Base-by-base conservation (phyloP, 2,888 invertebrate species). In the Rhynchonema sp. region DNA sequence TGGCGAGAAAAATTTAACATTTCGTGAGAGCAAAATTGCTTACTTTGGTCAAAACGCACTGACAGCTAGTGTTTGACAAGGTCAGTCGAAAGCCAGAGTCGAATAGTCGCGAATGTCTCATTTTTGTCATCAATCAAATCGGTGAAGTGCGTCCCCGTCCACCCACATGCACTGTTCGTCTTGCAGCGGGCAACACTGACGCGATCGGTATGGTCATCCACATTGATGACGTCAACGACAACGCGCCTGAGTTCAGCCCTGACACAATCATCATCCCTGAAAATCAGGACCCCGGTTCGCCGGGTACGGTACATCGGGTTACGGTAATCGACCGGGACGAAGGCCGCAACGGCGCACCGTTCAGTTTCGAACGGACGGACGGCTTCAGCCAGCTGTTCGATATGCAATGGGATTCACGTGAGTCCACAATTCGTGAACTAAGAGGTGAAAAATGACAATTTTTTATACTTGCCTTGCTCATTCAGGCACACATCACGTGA, bases 261-360 rank as follows among this genome's bases (percentile, higher is more conserved):
- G 26, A 13, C 27, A 54, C 54, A 23, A 28, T 54, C 13, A 89
- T 92, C 27, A 79, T 94, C 66, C 87, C 87, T 22, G 92, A 94
- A 75, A 90, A 92, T 74, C 85, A 87, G 57, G 84, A 86, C 17
- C 88, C 90, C 1, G 82, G 86, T 66, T 87, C 87, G 76, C 88
- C 90, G 1, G 82, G 86, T 66, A 87, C 87, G 76, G 88, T 90
- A 1, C 13, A n/a, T 3, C 54, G 68, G 56, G 69, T 72, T 49
- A 61, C 64, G 1, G 71, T 67, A 54, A 66, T 64, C 28, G 72
- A 73, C 57, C 64, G 65, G 46, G 73, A 72, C 62, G 65, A 66
- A 87, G 0, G 88, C 74, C 88, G 87, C 70, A 91, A 91, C 72
- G 92, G 92, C 0, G 91, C 92, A 53, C 91, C 92, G n/a, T 92